Conservation (phyloP, 2,797 vertebrate genomes). For the Notolabrus celidotus region DNA sequence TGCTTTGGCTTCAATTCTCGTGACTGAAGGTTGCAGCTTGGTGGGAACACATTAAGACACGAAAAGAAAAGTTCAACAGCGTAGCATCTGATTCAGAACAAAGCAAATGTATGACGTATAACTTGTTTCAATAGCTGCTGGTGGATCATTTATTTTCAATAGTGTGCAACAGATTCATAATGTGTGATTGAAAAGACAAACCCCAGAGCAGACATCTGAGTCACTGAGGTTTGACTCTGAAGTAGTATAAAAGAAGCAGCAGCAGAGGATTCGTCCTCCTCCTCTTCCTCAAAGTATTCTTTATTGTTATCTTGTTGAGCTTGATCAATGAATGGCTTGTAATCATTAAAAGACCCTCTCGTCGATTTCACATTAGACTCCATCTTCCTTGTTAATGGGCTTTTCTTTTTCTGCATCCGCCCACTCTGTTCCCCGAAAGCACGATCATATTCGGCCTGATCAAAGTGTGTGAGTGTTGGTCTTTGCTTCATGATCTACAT, state of each 20-base stretch:
- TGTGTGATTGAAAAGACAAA: neutral
- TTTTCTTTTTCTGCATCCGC: conserved; percentile 44
- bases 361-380: conserved; percentile 70
- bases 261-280: conserved; percentile 31
- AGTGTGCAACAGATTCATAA: neutral
- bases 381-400: conserved; percentile 59
- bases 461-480: conserved; percentile 12
- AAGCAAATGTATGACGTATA: too few species aligned
- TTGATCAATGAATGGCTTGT: conserved; percentile 60
- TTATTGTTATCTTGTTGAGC: conserved; percentile 34
- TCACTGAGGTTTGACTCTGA: conserved; percentile 17
- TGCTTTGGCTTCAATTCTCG: too few species aligned
- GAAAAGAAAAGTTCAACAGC: too few species aligned
- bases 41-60: too few species aligned
- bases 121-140: too few species aligned
- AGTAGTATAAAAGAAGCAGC: conserved; percentile 15
- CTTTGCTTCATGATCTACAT: too few species aligned
- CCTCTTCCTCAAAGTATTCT: conserved; percentile 40
- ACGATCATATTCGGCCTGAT: conserved; percentile 25
- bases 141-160: too few species aligned
- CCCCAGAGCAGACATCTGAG: conserved; percentile 15
- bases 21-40: too few species aligned
- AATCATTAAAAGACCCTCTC: conserved; percentile 63
- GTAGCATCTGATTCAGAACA: too few species aligned
- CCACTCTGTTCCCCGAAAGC: conserved; percentile 29